A percentile compares a stretch with the other conserved stretches of the same genome.
Evolutionary conservation across 2,113 vertebrate species (phyloP).

Genomic region (Physeter macrocephalus): DNA sequence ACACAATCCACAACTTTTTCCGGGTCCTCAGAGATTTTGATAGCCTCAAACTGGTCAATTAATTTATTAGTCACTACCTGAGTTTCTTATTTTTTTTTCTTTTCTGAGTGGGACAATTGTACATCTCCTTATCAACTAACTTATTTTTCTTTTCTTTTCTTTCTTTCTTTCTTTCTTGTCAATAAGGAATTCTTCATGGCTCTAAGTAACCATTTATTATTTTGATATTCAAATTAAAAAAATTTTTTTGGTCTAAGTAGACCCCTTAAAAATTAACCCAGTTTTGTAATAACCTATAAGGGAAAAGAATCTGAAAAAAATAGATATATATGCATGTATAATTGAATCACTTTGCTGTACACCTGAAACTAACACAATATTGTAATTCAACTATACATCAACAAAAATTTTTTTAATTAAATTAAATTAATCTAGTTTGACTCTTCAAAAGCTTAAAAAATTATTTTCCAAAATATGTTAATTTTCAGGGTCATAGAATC

Average conservation of each 20-base stretch:
- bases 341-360: too few species aligned
- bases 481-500: background rate
- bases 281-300: too few species aligned
- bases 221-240: background rate
- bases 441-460: background rate
- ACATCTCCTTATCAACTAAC: background rate
- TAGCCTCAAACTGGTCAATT: background rate
- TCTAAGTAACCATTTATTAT: background rate
- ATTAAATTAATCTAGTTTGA: background rate
- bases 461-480: background rate
- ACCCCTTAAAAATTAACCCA: background rate
- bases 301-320: too few species aligned
- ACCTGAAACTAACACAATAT: too few species aligned
- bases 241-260: background rate
- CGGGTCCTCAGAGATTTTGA: background rate
- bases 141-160: background rate
- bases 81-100: background rate
- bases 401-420: too few species aligned
- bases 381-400: too few species aligned
- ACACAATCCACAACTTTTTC: background rate
- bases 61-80: background rate
- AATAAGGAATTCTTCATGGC: background rate
- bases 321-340: too few species aligned
- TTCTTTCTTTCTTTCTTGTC: background rate
- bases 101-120: background rate